These are phyloP conservation scores for Euplexia lucipara DNA, from an alignment of 2,888 invertebrate genomes.

Conservation along the genomic window DNA sequence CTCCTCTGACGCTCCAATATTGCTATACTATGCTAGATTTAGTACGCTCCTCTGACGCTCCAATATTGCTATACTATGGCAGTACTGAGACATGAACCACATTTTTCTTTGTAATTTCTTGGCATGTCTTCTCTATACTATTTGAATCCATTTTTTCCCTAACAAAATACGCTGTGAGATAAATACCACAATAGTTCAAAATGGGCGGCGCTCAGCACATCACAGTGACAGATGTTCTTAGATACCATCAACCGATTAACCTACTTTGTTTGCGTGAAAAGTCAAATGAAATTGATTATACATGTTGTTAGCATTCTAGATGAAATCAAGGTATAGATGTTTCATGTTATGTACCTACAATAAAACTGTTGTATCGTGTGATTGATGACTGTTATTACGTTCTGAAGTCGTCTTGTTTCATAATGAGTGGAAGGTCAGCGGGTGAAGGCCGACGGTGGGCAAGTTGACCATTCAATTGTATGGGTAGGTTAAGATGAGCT, in stretches of 20 bases:
- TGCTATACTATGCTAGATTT: too few species aligned
- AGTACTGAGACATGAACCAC: too few species aligned
- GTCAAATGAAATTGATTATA: constrained; percentile 54
- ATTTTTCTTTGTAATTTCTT: too few species aligned
- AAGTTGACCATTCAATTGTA: neutral
- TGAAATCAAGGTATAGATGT: constrained; percentile 32
- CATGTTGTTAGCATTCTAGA: constrained; percentile 51
- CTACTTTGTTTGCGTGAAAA: constrained; percentile 51
- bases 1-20: too few species aligned
- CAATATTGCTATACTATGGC: too few species aligned
- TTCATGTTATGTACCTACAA: constrained; percentile 50
- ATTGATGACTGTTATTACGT: constrained; percentile 56
- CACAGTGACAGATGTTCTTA: neutral
- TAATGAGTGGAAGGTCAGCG: constrained; percentile 44
- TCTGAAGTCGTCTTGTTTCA: constrained; percentile 54
- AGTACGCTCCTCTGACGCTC: too few species aligned
- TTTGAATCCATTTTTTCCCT: too few species aligned
- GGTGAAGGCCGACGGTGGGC: constrained; percentile 49
- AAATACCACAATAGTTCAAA: neutral
- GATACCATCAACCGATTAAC: constrained; percentile 42
- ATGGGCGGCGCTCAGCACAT: neutral
- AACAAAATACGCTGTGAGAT: neutral
- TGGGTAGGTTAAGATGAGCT: constrained; percentile 26
- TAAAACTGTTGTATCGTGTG: constrained; percentile 42
- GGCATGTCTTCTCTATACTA: too few species aligned